Evolutionary conservation across 2,888 invertebrate species (phyloP).

Genomic region (Agonum fuliginosum): DNA sequence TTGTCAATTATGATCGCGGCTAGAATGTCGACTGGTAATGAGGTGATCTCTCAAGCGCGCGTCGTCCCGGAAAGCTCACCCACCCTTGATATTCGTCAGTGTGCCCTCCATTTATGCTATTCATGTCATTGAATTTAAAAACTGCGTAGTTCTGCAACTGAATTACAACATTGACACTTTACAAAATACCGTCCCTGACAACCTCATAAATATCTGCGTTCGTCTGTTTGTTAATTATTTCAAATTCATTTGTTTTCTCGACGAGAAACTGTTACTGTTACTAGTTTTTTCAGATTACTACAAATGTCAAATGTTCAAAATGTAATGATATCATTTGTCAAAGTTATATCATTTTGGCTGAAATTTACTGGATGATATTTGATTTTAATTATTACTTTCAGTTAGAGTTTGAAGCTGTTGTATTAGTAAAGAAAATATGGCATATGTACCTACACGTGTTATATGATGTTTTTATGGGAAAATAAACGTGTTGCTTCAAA

Average conservation of each 20-base stretch:
- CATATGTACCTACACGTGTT: too few relatives aligned
- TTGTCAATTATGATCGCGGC: conserved; percentile 71
- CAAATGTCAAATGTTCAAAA: not conserved
- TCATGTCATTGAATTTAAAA: conserved; percentile 72
- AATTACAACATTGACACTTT: conserved; percentile 70
- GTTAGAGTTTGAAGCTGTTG: not conserved
- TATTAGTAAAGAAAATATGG: too few relatives aligned
- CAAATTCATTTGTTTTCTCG: conserved; percentile 48
- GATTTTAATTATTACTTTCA: not conserved
- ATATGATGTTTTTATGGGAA: too few relatives aligned
- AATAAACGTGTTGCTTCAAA: too few relatives aligned
- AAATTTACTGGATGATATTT: not conserved
- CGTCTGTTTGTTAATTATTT: conserved; percentile 39
- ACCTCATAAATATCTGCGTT: conserved; percentile 64
- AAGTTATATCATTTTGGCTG: not conserved
- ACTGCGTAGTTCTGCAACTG: conserved; percentile 60
- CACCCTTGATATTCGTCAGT: not conserved
- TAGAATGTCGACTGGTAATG: conserved; percentile 64
- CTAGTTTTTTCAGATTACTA: not conserved
- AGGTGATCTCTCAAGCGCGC: conserved; percentile 69
- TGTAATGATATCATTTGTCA: not conserved
- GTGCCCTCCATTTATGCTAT: conserved; percentile 64
- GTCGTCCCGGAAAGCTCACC: conserved; percentile 67
- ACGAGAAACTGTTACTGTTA: conserved; percentile 3
- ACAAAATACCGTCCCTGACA: conserved; percentile 69